Conservation (phyloP, 2,888 invertebrate species). For the Hoplodrina ambigua region DNA sequence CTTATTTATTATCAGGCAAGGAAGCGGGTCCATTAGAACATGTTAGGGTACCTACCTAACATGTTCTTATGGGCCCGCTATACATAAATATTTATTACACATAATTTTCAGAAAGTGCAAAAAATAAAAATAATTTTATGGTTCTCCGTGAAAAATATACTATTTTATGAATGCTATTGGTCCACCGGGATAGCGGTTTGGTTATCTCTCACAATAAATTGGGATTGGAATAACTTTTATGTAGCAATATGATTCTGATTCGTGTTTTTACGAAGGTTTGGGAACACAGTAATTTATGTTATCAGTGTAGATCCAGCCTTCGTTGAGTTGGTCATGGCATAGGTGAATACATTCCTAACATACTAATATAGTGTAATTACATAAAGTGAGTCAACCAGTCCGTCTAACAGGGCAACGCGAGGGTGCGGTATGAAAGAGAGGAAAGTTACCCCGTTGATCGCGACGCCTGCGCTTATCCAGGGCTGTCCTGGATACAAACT, state of each 20-base stretch:
- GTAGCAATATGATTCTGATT: conserved; percentile 40
- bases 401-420: too few relatives aligned
- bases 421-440: too few relatives aligned
- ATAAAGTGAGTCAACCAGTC: too few relatives aligned
- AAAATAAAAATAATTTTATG: conserved; percentile 38
- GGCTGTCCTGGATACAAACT: too few relatives aligned
- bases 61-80: too few relatives aligned
- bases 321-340: background rate
- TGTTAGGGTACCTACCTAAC: background rate
- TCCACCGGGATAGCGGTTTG: conserved; percentile 36
- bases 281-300: conserved; percentile 29
- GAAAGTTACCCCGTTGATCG: too few relatives aligned
- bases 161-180: conserved; percentile 50
- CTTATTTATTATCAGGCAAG: background rate
- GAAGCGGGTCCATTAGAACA: background rate
- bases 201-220: conserved; percentile 55
- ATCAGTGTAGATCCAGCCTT: conserved; percentile 16
- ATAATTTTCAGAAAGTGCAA: conserved; percentile 14
- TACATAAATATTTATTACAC: background rate
- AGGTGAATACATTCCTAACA: background rate
- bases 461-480: too few relatives aligned
- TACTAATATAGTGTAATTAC: too few relatives aligned
- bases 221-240: conserved; percentile 52
- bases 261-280: conserved; percentile 30
- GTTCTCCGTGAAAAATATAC: conserved; percentile 25